Evolutionary conservation across 2,888 invertebrate species (phyloP).

Genomic region (Dasypolia templi): DNA sequence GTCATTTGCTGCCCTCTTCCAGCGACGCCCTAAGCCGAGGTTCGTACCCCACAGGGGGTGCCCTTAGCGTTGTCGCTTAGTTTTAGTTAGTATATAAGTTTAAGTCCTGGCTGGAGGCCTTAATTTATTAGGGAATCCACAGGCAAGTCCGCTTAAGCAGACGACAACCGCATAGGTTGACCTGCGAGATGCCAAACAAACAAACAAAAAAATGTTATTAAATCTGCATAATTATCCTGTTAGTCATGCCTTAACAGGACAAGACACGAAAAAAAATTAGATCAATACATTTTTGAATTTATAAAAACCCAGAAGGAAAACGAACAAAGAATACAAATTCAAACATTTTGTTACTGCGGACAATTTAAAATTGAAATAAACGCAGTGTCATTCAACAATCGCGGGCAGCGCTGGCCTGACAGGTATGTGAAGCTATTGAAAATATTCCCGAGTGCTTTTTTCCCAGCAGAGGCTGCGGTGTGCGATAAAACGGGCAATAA

Average conservation of each 20-base stretch:
- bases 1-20: too few species aligned
- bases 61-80: too few species aligned
- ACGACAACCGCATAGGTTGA: too few species aligned
- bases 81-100: too few species aligned
- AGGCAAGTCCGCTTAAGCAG: too few species aligned
- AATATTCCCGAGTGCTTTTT: slow-evolving; percentile 54
- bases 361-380: slow-evolving; percentile 30
- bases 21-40: too few species aligned
- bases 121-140: too few species aligned
- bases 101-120: too few species aligned
- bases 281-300: neutral
- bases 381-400: slow-evolving; percentile 65
- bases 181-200: too few species aligned
- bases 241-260: slow-evolving; percentile 5
- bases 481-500: slow-evolving; percentile 69
- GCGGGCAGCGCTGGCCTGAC: slow-evolving; percentile 19
- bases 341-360: slow-evolving; percentile 15
- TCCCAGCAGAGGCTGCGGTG: slow-evolving; percentile 47
- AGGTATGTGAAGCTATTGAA: slow-evolving; percentile 57
- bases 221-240: slow-evolving; percentile 25
- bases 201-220: too few species aligned
- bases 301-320: slow-evolving; percentile 36
- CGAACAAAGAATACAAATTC: slow-evolving; percentile 19
- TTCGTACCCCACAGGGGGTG: too few species aligned
- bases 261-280: neutral